Percentiles rank a stretch among this genome's conserved stretches.
Conservation (phyloP, 2,797 vertebrate species). For the Anomalospiza imberbis region DNA sequence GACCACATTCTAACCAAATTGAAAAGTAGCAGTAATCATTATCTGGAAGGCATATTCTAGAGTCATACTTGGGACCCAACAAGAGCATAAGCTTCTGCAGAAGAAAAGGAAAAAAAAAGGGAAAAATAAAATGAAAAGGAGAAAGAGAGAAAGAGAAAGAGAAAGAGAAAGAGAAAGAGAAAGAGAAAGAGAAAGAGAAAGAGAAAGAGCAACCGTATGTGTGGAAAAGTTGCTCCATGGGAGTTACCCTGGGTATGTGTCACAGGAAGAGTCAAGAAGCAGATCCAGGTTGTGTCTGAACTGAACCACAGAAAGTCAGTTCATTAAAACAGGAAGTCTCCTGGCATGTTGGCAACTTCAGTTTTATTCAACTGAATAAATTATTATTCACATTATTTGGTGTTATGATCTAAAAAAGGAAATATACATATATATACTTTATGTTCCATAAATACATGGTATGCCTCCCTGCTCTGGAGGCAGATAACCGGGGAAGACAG, state of each 20-base stretch:
- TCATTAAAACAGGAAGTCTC: background rate
- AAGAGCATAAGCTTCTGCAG: background rate
- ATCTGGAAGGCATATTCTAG: background rate
- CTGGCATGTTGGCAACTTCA: background rate
- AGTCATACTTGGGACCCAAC: background rate
- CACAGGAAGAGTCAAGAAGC: background rate
- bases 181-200: too few relatives aligned
- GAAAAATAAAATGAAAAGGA: too few relatives aligned
- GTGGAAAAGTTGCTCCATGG: background rate
- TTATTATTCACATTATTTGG: background rate
- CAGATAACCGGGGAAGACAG: background rate
- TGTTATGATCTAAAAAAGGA: background rate
- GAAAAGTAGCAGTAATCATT: background rate
- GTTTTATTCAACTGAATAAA: background rate
- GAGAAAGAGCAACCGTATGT: background rate
- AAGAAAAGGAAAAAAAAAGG: accelerated
- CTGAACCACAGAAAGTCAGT: background rate
- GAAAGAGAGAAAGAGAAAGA: too few relatives aligned
- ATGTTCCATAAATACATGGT: background rate
- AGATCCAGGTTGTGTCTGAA: background rate
- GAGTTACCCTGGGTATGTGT: background rate
- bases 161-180: too few relatives aligned
- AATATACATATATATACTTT: accelerated
- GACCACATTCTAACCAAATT: background rate
- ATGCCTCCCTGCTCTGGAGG: background rate